Base-by-base conservation (phyloP, 2,888 invertebrate genomes). In the Tenthredo amoena region DNA sequence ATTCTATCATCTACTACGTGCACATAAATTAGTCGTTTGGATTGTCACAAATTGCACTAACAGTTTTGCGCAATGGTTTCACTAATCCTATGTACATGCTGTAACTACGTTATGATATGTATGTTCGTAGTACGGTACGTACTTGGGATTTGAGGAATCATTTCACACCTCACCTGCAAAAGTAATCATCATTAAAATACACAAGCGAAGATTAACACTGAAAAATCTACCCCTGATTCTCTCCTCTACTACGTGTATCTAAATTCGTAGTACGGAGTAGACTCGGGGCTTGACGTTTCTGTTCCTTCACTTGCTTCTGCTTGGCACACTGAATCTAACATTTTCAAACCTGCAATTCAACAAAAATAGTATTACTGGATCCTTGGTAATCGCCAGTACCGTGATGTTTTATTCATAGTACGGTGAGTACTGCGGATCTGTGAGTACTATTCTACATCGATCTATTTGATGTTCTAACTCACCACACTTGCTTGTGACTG, bases 321-420 rank as follows among this genome's bases (percentile, higher is more conserved):
- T 83, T 26, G 21, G 18, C 21, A 21, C 65, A 26, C 31, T 18
- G 18, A 37, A 62, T 12, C 6, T 62, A 21, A 12, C 37, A 37
- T 15, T 31, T 40, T 40, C 26, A 9, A 47, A 34, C 10, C 26
- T 47, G 31, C 2, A 55, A 55, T 55, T 55, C 7, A 55, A 55
- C 6, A 7, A 71, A 12, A 47, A 83, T 43, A 34, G 71, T 31
- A 26, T 31, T 5, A 83, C n/a, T 34, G 47, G 87, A 81, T 84
- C 87, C 89, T 88, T 79, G 86, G 89, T 90, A 21, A 88, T 47
- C 62, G 84, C 85, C 86, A 87, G 89, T 88, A 90, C 89, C 88
- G 47, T 91, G 89, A 88, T 88, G 85, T 83, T 58, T 86, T 83
- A 87, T 43, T 88, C 90, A 90, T 90, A 90, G 90, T 91, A 91